A percentile compares a stretch with the other conserved stretches of the same genome.
phyloP scores from a whole-genome alignment of 2,113 vertebrate species.

The Brachyistius frenatus region DNA sequence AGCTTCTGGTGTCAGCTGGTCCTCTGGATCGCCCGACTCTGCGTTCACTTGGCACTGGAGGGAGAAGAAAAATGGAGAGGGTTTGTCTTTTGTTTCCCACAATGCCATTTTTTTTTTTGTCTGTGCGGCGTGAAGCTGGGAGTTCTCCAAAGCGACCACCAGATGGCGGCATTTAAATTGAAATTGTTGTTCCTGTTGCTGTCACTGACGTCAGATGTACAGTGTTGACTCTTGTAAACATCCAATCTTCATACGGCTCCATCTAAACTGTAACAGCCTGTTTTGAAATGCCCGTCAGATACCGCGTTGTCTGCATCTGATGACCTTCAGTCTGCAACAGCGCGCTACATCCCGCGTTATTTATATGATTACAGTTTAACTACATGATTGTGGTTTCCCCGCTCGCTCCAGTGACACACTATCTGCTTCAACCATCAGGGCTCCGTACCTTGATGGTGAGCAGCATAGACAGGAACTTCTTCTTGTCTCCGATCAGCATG shows the following conservation, averaged over 20 bases:
- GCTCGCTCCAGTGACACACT: not conserved
- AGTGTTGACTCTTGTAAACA: not conserved
- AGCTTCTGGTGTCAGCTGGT: constrained; percentile 85
- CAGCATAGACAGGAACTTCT: constrained; percentile 91
- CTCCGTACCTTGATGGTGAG: constrained; percentile 90
- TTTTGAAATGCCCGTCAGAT: constrained; percentile 5
- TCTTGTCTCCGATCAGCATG: constrained; percentile 93
- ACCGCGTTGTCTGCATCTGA: not conserved
- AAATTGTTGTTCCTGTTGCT: not conserved
- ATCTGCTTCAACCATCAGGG: no score
- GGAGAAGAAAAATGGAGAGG: not conserved
- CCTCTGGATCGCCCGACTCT: constrained; percentile 82
- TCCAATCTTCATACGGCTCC: no score
- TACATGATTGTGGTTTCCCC: not conserved
- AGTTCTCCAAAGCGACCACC: constrained; percentile 44
- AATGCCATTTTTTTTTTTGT: not conserved
- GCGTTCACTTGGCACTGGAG: constrained; percentile 83
- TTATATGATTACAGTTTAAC: not conserved
- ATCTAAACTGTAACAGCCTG: not conserved
- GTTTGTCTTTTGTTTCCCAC: not conserved
- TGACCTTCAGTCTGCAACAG: not conserved
- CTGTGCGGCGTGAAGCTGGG: no score
- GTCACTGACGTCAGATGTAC: not conserved
- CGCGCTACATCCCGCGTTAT: not conserved
- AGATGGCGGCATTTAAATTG: constrained; percentile 56